phyloP scores from a whole-genome alignment of 2,888 invertebrate genomes.

The Zygogramma bicolorata region DNA sequence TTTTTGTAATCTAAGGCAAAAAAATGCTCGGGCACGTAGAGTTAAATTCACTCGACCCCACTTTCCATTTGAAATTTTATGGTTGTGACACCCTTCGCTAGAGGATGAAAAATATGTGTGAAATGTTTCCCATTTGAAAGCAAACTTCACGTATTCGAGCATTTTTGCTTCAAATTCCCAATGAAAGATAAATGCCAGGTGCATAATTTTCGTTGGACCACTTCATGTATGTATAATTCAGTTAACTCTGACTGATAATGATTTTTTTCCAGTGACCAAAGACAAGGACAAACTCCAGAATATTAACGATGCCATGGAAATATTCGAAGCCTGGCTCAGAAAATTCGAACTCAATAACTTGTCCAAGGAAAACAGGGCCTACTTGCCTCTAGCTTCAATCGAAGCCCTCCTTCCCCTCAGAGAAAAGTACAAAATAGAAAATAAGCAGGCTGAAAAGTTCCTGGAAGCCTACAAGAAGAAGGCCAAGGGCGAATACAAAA shows the following conservation, averaged over 20 bases:
- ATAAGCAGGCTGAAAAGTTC: conserved; percentile 70
- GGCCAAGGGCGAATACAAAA: conserved; percentile 80
- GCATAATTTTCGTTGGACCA: no score
- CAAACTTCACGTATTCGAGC: no score
- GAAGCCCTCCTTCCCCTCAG: conserved; percentile 70
- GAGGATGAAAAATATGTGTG: no score
- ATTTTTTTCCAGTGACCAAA: conserved; percentile 73
- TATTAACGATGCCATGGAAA: conserved; percentile 78
- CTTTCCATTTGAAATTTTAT: no score
- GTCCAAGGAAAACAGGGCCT: conserved; percentile 78
- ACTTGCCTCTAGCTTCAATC: conserved; percentile 74
- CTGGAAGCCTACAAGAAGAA: conserved; percentile 73
- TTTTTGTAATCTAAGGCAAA: no score
- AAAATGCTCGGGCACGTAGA: no score
- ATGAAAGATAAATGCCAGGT: no score
- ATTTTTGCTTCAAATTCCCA: no score
- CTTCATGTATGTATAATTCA: background rate
- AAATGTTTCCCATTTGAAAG: no score
- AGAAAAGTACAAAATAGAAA: conserved; percentile 68
- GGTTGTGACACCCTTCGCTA: no score
- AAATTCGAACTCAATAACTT: conserved; percentile 78
- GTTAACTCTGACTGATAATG: background rate
- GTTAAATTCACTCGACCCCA: no score
- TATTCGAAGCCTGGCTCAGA: conserved; percentile 80
- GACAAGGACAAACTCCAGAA: conserved; percentile 81